Evolutionary conservation across 2,113 vertebrate species (phyloP).

Genomic region (Channa maculata): DNA sequence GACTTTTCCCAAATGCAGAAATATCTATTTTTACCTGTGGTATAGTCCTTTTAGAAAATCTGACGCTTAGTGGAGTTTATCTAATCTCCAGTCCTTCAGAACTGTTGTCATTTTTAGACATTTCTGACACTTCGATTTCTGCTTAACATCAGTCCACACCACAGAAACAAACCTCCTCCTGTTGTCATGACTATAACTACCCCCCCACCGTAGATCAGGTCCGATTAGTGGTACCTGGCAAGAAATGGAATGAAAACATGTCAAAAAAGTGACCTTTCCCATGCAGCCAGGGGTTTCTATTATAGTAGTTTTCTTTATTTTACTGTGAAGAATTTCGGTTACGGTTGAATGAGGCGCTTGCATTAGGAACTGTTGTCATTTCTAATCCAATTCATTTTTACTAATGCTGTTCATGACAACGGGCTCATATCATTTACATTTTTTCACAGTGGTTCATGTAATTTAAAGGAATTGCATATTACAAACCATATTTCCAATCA

Average conservation of each 20-base stretch:
- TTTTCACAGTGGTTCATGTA: neutral
- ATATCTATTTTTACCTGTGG: too few species aligned
- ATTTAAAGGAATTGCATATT: neutral
- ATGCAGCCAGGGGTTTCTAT: neutral
- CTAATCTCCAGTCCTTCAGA: slow-evolving; percentile 25
- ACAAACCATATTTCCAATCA: neutral
- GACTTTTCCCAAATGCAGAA: neutral
- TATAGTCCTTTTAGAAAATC: too few species aligned
- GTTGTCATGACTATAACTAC: slow-evolving; percentile 40
- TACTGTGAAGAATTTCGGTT: neutral
- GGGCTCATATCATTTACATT: neutral
- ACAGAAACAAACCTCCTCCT: slow-evolving; percentile 15
- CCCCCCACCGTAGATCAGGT: slow-evolving; percentile 36
- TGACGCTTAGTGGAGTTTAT: neutral
- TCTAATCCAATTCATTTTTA: neutral
- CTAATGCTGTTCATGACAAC: neutral
- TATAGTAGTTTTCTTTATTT: neutral
- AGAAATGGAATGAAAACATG: slow-evolving; percentile 27
- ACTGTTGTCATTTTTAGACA: slow-evolving; percentile 4
- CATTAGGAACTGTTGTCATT: slow-evolving; percentile 2
- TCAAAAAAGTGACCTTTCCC: slow-evolving; percentile 32
- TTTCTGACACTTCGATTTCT: neutral
- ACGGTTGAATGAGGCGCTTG: neutral
- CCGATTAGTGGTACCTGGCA: slow-evolving; percentile 27
- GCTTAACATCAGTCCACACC: slow-evolving; percentile 10